Evolutionary conservation across 2,797 vertebrate genomes (phyloP), one percentile per base, ranked within the genome.

Genomic region (Fistularia tabacaria): DNA sequence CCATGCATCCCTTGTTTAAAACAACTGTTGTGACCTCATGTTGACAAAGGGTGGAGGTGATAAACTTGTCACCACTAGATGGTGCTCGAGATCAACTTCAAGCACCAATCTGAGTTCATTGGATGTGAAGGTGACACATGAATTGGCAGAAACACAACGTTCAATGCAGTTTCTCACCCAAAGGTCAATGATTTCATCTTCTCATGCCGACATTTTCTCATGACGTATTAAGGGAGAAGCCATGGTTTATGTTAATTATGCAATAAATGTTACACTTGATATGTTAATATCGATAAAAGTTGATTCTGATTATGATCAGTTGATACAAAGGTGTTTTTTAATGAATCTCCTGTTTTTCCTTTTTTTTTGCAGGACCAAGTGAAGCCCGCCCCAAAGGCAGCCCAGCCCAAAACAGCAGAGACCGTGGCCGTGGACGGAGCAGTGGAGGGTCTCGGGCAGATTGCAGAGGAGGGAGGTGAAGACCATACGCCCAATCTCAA

Each of bases 361-460:
- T 7, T 53, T 54, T 2, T 48, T 51, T 48, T 36, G n/a, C 80
- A 98, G 95, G 96, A 98, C 75, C 91, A 96, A 68, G 91, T 92
- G 76, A 97, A 98, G 72, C 62, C 25, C 25, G 25, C 91, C 7
- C 82, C 91, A 36, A 97, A 96, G 62, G 53, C 90, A 56, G 77
- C 92, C 67, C 94, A 94, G 83, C 83, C 88, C 47, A 93, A 93
- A 68, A 89, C 85, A 41, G 72, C 71, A 0, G 89, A 92, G 62
- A 80, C 83, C 7, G 74, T 80, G 0, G 87, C 86, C 49, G 91
- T 90, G 45, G 69, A 54, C 7, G 71, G 59, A 50, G 71, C 42
- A 7, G 79, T 64, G 54, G 84, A 79, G 36, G 84, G 92, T 48
- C 85, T 90, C 0, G 92, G 91, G 72, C 88, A 90, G 57, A 84